Base-by-base conservation (phyloP, 2,888 invertebrate species). In the Aphrophora alni region DNA sequence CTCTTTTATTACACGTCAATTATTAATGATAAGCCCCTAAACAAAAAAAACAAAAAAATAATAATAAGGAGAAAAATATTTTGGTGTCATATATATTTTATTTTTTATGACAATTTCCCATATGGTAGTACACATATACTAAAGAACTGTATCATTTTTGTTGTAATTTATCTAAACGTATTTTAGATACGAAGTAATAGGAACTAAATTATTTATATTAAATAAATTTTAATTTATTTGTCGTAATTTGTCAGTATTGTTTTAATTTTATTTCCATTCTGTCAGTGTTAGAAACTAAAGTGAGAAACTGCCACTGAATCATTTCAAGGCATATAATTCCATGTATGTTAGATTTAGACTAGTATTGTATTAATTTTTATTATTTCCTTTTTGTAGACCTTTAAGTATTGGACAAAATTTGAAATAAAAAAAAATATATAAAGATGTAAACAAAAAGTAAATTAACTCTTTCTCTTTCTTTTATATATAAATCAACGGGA, bases 331-430 rank as follows among this genome's bases (percentile, higher is more conserved):
- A 74, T 72, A 77, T 77, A 81, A 81, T 81, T 81, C 81, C 81
- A 81, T 81, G 75, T 80, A 80, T 80, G 81, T 81, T 81, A 81
- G 81, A 71, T 68, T 81, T 81, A 81, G 81, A 81, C 51, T 81
- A 81, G 81, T 70, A 38, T 81, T 80, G 72, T 81, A 77, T 78
- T 81, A 72, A 44, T 78, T 78, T 78, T 78, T 81, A 76, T 59
- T 76, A 44, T 80, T 75, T 81, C 68, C 25, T 81, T 72, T 33
- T 81, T 69, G 78, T 73, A 75, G 72, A 33, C 59, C 69, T 75
- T 73, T 59, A 81, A 75, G 76, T 81, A 80, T 80, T 80, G 51
- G 75, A 72, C 75, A 77, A 73, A 81, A 73, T 21, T 81, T 68
- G 77, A 74, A 73, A 69, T 70, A 78, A 76, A 72, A 69, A n/a